Evolutionary conservation across 2,113 vertebrate genomes (phyloP).

Genomic region (Hirundichthys speculiger): DNA sequence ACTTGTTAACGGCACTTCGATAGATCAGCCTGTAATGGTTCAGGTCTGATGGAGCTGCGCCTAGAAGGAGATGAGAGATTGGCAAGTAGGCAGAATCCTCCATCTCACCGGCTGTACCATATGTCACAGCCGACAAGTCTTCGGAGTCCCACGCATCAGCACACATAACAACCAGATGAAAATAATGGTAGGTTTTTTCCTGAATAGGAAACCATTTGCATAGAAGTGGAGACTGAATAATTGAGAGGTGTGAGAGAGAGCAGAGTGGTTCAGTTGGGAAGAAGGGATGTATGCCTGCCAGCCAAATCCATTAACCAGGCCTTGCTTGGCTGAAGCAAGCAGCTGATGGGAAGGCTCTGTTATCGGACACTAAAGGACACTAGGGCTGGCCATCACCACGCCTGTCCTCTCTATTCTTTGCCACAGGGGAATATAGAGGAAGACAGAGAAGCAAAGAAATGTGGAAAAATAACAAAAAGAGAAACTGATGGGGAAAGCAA

Average conservation of each 20-base stretch:
- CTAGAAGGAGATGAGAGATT: slow-evolving; percentile 80
- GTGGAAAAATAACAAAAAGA: slow-evolving; percentile 63
- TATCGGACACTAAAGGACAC: slow-evolving; percentile 84
- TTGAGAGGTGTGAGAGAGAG: slow-evolving; percentile 81
- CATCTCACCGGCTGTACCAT: slow-evolving; percentile 71
- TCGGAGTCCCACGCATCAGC: slow-evolving; percentile 74
- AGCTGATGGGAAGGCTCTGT: slow-evolving; percentile 75
- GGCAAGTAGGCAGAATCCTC: slow-evolving; percentile 67
- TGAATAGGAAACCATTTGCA: slow-evolving; percentile 81
- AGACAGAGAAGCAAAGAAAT: slow-evolving; percentile 38
- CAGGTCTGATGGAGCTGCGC: slow-evolving; percentile 80
- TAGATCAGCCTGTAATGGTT: slow-evolving; percentile 83
- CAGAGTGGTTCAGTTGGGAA: slow-evolving; percentile 74
- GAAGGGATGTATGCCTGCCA: slow-evolving; percentile 82
- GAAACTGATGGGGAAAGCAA: slow-evolving; percentile 49
- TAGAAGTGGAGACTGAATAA: slow-evolving; percentile 83
- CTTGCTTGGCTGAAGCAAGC: slow-evolving; percentile 68
- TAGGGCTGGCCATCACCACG: slow-evolving; percentile 63
- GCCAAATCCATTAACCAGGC: slow-evolving; percentile 84
- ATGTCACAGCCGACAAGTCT: slow-evolving; percentile 78
- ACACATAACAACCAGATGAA: slow-evolving; percentile 75
- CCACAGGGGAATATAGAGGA: slow-evolving; percentile 57
- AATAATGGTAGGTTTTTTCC: slow-evolving; percentile 63
- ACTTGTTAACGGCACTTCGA: slow-evolving; percentile 75
- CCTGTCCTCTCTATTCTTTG: slow-evolving; percentile 63